Evolutionary conservation across 2,888 invertebrate genomes (phyloP).

Genomic region (Dione vanillae): DNA sequence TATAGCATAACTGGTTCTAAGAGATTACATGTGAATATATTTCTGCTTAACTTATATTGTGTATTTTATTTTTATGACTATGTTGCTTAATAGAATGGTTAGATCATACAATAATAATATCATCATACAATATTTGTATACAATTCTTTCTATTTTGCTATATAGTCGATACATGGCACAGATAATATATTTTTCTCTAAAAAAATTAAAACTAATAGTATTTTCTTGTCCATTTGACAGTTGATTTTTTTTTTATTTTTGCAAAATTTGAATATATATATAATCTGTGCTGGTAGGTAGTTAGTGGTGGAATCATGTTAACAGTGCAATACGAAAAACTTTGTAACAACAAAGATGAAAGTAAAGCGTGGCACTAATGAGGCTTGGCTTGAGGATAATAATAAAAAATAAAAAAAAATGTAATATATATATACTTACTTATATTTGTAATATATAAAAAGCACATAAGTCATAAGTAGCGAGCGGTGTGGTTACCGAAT

Average conservation of each 20-base stretch:
- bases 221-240: no score
- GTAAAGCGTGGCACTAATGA: not conserved
- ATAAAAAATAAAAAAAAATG: no score
- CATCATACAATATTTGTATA: not conserved
- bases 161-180: constrained; percentile 3
- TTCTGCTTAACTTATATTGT: constrained; percentile 12
- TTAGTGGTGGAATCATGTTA: constrained; percentile 11
- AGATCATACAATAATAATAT: not conserved
- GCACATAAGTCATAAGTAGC: not conserved
- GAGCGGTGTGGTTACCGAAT: constrained; percentile 60
- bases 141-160: constrained; percentile 4
- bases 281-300: constrained; percentile 19
- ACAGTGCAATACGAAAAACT: not conserved
- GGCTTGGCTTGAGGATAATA: no score
- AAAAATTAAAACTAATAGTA: not conserved
- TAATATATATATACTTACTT: no score
- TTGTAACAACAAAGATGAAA: not conserved
- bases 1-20: not conserved
- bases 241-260: not conserved
- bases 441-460: no score
- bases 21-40: constrained; percentile 11
- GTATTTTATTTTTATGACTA: not conserved
- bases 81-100: constrained; percentile 10
- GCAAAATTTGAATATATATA: not conserved
- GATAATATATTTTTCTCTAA: constrained; percentile 3